Conservation (phyloP, 2,797 vertebrate genomes). For the Chloroceryle amazona region DNA sequence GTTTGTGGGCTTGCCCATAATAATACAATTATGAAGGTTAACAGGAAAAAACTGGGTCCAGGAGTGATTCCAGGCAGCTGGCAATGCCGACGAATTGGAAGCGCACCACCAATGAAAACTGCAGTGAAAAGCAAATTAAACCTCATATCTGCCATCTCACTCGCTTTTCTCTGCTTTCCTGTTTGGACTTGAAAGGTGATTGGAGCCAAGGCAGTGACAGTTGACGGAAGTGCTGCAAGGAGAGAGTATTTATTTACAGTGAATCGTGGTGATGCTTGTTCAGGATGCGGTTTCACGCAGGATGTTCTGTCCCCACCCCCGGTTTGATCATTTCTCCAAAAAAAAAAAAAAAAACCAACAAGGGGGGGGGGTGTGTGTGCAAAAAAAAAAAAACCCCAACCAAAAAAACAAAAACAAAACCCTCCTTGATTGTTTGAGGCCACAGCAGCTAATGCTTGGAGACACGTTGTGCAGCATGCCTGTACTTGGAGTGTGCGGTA, state of each 20-base stretch:
- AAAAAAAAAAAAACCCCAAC: too few species aligned
- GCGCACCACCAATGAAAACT: slow-evolving; percentile 88
- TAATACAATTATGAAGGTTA: slow-evolving; percentile 91
- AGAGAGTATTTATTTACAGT: slow-evolving; percentile 99
- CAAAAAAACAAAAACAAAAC: neutral
- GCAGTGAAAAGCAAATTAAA: slow-evolving; percentile 95
- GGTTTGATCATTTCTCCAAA: slow-evolving; percentile 89
- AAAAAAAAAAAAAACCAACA: slow-evolving; percentile 58
- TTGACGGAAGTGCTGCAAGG: slow-evolving; percentile 94
- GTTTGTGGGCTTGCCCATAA: slow-evolving; percentile 82
- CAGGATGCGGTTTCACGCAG: slow-evolving; percentile 99
- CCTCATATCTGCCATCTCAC: slow-evolving; percentile 94
- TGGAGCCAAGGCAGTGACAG: slow-evolving; percentile 96
- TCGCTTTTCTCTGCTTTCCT: slow-evolving; percentile 95
- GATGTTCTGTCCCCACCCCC: slow-evolving; percentile 90
- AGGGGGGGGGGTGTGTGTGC: neutral
- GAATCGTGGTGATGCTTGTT: slow-evolving; percentile 94
- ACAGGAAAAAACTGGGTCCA: slow-evolving; percentile 93
- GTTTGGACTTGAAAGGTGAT: slow-evolving; percentile 99
- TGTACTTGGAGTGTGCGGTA: slow-evolving; percentile 81
- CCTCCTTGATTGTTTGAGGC: slow-evolving; percentile 80
- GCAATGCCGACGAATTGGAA: slow-evolving; percentile 88
- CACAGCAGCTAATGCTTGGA: slow-evolving; percentile 66
- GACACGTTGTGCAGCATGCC: slow-evolving; percentile 83
- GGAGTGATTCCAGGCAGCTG: slow-evolving; percentile 90